Percentiles rank a stretch among this genome's conserved stretches.
These are phyloP conservation scores for Andinoacara biseriatus DNA, from an alignment of 2,113 vertebrate genomes.

Conservation along the genomic window DNA sequence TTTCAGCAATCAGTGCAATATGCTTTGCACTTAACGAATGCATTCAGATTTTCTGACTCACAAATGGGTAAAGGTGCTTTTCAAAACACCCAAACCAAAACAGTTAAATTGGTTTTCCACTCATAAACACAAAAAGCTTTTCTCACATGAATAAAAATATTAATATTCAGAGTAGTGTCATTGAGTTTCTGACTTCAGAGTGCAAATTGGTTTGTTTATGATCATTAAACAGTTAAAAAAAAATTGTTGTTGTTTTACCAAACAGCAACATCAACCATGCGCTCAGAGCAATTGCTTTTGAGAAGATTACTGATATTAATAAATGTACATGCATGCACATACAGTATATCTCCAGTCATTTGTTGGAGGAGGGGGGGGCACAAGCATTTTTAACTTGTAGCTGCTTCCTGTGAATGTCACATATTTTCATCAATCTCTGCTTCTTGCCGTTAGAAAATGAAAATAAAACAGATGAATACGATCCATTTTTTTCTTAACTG, in stretches of 20 bases:
- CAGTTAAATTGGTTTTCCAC: background rate
- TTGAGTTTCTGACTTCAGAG: background rate
- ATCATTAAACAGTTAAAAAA: background rate
- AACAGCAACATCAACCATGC: background rate
- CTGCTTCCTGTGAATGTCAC: background rate
- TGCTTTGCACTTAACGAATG: background rate
- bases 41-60: background rate
- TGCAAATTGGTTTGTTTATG: background rate
- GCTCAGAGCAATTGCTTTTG: background rate
- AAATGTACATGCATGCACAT: background rate
- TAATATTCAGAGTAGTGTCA: background rate
- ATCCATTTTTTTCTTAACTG: background rate
- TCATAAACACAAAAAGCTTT: background rate
- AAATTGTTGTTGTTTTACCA: background rate
- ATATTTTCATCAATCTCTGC: background rate
- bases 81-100: background rate
- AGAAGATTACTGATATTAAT: background rate
- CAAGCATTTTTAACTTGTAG: background rate
- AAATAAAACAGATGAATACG: background rate
- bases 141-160: constrained; percentile 13
- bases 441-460: background rate
- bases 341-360: background rate
- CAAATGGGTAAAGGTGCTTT: constrained; percentile 5
- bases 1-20: background rate
- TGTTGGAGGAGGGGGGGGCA: no score